A percentile compares a stretch with the other conserved stretches of the same genome.
phyloP scores from a whole-genome alignment of 1,140 invertebrate species.

The Caerostris darwini region DNA sequence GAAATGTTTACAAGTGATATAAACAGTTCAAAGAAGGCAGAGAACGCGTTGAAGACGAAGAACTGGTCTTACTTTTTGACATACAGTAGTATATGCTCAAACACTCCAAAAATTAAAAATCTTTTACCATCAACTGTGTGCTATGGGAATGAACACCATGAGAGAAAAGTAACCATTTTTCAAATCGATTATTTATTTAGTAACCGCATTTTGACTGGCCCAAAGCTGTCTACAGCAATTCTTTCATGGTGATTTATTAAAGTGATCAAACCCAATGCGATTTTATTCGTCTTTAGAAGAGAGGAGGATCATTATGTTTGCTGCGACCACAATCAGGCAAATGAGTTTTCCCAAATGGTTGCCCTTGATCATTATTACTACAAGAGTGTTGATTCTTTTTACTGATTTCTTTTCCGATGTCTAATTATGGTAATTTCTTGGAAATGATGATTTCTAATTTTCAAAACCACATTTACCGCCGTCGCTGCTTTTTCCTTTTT shows the following conservation, averaged over 20 bases:
- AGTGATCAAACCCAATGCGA: constrained; percentile 13
- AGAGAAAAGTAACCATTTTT: not conserved
- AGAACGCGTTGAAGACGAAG: too few relatives aligned
- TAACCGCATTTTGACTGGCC: constrained; percentile 9
- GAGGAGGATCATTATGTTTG: not conserved
- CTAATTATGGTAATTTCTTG: constrained; percentile 40
- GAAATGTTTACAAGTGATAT: too few relatives aligned
- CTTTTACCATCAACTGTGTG: too few relatives aligned
- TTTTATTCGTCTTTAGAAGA: constrained; percentile 27
- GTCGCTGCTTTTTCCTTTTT: not conserved
- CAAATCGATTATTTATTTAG: constrained; percentile 11
- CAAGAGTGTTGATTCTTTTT: not conserved
- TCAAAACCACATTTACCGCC: not conserved
- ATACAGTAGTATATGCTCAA: too few relatives aligned
- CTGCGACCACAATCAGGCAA: constrained; percentile 4
- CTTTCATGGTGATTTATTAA: not conserved
- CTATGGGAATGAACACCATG: too few relatives aligned
- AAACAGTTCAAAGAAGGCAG: too few relatives aligned
- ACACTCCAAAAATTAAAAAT: too few relatives aligned
- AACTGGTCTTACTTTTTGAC: too few relatives aligned
- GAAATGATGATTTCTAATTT: constrained; percentile 36
- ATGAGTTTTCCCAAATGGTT: constrained; percentile 9
- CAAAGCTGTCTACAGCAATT: not conserved
- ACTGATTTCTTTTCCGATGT: constrained; percentile 33
- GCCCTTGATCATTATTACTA: not conserved